Evolutionary conservation across 2,888 invertebrate species (phyloP).

Genomic region (Andrena marginata): DNA sequence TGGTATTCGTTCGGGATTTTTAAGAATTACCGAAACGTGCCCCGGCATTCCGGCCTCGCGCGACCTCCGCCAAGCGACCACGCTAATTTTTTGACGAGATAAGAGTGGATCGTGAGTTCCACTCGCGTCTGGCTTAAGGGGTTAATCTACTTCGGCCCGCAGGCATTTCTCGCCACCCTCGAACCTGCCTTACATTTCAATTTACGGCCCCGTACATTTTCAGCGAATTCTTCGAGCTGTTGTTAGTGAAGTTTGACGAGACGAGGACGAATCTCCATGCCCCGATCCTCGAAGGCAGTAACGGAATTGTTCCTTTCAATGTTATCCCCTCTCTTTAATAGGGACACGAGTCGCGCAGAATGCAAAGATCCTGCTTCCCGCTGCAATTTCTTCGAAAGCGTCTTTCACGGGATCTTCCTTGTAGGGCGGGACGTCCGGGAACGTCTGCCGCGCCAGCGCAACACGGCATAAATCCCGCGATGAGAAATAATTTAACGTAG

Average conservation of each 20-base stretch:
- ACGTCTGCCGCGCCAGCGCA: background rate
- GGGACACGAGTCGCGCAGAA: background rate
- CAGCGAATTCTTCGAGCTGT: background rate
- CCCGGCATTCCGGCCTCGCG: constrained; percentile 33
- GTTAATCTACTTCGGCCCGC: background rate
- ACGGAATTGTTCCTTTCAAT: background rate
- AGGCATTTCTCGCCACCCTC: background rate
- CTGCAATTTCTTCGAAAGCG: constrained; percentile 33
- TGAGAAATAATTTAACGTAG: constrained; percentile 63
- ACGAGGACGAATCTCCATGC: no score
- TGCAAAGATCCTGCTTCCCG: background rate
- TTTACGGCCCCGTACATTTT: background rate
- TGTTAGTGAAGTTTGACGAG: no score
- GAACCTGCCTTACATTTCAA: background rate
- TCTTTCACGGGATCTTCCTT: constrained; percentile 31
- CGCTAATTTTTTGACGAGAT: constrained; percentile 21
- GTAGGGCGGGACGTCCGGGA: background rate
- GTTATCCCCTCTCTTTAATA: constrained; percentile 7
- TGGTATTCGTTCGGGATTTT: constrained; percentile 49
- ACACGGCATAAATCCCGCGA: constrained; percentile 45
- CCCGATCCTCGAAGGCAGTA: background rate
- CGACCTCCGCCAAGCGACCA: constrained; percentile 11
- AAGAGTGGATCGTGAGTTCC: constrained; percentile 7
- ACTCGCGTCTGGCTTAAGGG: background rate
- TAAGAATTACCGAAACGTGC: constrained; percentile 54